phyloP scores from a whole-genome alignment of 2,797 vertebrate species.

The Karalla daura region DNA sequence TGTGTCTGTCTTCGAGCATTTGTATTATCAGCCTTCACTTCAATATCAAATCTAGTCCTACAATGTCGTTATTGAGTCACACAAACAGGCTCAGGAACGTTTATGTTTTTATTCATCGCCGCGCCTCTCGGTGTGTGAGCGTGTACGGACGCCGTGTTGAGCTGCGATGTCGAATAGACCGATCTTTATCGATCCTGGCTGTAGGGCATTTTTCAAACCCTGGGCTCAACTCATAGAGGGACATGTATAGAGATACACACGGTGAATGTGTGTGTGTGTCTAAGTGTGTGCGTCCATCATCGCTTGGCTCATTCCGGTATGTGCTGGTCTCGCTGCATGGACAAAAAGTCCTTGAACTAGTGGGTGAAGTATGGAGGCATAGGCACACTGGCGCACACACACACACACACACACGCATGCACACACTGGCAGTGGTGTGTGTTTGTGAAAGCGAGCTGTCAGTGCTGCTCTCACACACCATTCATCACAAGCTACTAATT shows the following conservation, averaged over 20 bases:
- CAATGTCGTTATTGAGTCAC: constrained; percentile 63
- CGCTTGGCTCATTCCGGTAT: constrained; percentile 38
- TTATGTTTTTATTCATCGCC: constrained; percentile 50
- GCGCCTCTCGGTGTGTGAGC: constrained; percentile 13
- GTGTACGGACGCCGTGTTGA: constrained; percentile 15
- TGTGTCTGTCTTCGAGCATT: constrained; percentile 3
- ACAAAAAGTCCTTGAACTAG: constrained; percentile 90
- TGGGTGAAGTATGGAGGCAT: constrained; percentile 50
- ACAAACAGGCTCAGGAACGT: constrained; percentile 29
- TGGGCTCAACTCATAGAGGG: constrained; percentile 29
- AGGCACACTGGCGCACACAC: constrained; percentile 8
- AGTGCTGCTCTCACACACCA: constrained; percentile 95
- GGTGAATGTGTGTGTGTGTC: neutral
- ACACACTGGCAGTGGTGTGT: constrained; percentile 63
- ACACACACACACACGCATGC: constrained; percentile 8
- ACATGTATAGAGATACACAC: neutral
- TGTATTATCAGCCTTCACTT: constrained; percentile 35
- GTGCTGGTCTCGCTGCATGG: constrained; percentile 49
- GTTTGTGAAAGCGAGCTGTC: constrained; percentile 95
- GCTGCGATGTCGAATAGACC: constrained; percentile 45
- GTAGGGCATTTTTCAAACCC: constrained; percentile 44
- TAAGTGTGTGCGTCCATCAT: constrained; percentile 18
- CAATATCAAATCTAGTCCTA: constrained; percentile 46
- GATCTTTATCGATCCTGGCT: constrained; percentile 58
- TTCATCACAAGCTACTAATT: constrained; percentile 99